Evolutionary conservation across 2,888 invertebrate genomes (phyloP), one percentile per base, ranked within the genome.

Genomic region (Hirtodrosophila histrioides): DNA sequence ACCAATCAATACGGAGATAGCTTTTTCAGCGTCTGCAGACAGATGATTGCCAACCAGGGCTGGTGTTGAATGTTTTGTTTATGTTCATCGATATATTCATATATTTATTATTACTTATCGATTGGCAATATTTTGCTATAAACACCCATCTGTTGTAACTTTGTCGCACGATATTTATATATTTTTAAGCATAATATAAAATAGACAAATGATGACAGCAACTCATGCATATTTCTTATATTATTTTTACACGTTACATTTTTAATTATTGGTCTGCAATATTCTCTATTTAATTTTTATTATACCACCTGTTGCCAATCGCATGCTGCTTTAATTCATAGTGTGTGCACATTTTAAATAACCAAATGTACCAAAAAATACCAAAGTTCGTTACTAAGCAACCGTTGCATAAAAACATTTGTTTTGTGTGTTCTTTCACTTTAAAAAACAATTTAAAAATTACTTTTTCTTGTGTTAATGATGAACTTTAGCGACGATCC

Each of bases 401-500:
- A 81, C 17, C 17, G 17, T 17, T 17, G 17, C 17, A 1, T 17
- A 2, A 17, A 17, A 17, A 17, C 81, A 49, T 44, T 53, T 54
- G 35, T 10, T 58, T 67, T 39, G n/a, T 40, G 11, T 17, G 40
- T 45, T 37, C 11, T 8, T 12, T 31, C 4, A 17, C 2, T 5
- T 40, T 11, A 0, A 9, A 23, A 10, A 46, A 40, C 4, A 17
- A 1, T 31, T 9, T 17, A 29, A 5, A 5, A 43, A 27, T 44
- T 36, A 8, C 23, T 17, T 11, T 23, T 36, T 4, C 6, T 7
- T 17, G 1, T 10, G 17, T 27, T 54, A 0, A 36, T 0, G 27
- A 93, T 94, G 93, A 93, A 92, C 92, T 93, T 94, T 76, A 93
- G 93, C 88, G 85, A 95, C 49, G 94, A 95, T 90, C 94, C 94